These are phyloP conservation scores for Gryon sp. DNA, from an alignment of 1,140 invertebrate species.

Conservation along the genomic window DNA sequence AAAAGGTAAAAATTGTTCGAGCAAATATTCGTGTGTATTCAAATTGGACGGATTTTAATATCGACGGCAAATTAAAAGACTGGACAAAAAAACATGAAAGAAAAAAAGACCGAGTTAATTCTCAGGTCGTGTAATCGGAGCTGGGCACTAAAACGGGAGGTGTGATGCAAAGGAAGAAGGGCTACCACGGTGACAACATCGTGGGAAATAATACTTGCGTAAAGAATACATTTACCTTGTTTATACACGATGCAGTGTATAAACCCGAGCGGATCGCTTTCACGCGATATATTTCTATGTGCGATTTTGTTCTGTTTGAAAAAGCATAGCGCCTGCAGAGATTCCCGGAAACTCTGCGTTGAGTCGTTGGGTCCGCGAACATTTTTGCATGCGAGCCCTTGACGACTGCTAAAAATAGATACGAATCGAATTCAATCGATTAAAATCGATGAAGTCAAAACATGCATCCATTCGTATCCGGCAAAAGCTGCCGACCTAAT, in stretches of 20 bases:
- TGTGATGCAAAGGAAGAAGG: conserved; percentile 62
- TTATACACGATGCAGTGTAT: conserved; percentile 24
- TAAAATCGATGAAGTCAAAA: conserved; percentile 31
- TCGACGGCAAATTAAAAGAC: conserved; percentile 33
- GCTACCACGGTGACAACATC: conserved; percentile 62
- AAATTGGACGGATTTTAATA: conserved; percentile 29
- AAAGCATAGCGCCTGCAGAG: conserved; percentile 1
- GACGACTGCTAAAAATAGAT: conserved; percentile 16
- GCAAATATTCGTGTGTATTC: too few species aligned
- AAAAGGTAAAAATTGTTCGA: too few species aligned
- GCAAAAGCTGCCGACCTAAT: conserved; percentile 65
- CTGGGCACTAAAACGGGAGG: conserved; percentile 59
- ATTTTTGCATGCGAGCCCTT: background rate
- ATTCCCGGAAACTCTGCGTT: conserved; percentile 7
- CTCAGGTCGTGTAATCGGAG: conserved; percentile 67
- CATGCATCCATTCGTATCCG: conserved; percentile 60
- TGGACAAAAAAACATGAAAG: conserved; percentile 21
- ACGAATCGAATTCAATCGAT: conserved; percentile 15
- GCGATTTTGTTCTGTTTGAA: conserved; percentile 34
- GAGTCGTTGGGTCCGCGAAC: too few species aligned
- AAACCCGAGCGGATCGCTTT: conserved; percentile 28
- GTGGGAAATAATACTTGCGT: conserved; percentile 65
- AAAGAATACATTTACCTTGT: conserved; percentile 38
- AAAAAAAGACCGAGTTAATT: conserved; percentile 54
- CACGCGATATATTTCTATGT: conserved; percentile 13